Evolutionary conservation across 2,797 vertebrate genomes (phyloP).

Genomic region (Nannoperca obscura): DNA sequence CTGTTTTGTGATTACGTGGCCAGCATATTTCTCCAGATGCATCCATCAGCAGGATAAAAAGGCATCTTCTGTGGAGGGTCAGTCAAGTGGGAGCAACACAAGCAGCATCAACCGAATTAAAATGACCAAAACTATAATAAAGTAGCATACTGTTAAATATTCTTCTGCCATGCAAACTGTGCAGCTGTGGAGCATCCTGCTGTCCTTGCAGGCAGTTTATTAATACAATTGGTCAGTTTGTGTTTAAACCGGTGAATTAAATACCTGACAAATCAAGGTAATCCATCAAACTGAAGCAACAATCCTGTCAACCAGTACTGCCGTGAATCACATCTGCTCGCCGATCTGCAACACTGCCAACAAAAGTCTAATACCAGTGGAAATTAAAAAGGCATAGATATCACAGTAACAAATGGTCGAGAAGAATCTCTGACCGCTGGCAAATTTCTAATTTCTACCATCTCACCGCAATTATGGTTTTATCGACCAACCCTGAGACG

Average conservation of each 20-base stretch:
- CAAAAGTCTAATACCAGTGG: not conserved
- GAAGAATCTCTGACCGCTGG: not conserved
- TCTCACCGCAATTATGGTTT: not conserved
- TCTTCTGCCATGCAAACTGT: conserved; percentile 10
- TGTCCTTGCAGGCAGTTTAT: not conserved
- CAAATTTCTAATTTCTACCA: conserved; percentile 4
- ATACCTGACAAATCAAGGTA: conserved; percentile 14
- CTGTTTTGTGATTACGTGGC: conserved; percentile 68
- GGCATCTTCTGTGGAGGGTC: conserved; percentile 19
- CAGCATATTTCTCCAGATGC: conserved; percentile 59
- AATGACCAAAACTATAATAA: conserved; percentile 8
- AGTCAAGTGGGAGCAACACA: conserved; percentile 16
- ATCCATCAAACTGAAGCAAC: conserved; percentile 35
- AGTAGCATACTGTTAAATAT: conserved; percentile 16
- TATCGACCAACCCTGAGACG: not conserved
- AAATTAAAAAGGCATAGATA: conserved; percentile 7
- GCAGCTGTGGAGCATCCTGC: not conserved
- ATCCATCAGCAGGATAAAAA: conserved; percentile 60
- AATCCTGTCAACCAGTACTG: not conserved
- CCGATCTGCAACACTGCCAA: conserved; percentile 14
- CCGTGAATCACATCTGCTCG: conserved; percentile 1
- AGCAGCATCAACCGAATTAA: conserved; percentile 17
- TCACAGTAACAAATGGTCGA: not conserved
- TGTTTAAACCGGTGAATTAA: conserved; percentile 22
- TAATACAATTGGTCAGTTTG: conserved; percentile 16